Evolutionary conservation across 2,113 vertebrate species (phyloP), one percentile per base, ranked within the genome.

Genomic region (Romanogobio albipinnatus): DNA sequence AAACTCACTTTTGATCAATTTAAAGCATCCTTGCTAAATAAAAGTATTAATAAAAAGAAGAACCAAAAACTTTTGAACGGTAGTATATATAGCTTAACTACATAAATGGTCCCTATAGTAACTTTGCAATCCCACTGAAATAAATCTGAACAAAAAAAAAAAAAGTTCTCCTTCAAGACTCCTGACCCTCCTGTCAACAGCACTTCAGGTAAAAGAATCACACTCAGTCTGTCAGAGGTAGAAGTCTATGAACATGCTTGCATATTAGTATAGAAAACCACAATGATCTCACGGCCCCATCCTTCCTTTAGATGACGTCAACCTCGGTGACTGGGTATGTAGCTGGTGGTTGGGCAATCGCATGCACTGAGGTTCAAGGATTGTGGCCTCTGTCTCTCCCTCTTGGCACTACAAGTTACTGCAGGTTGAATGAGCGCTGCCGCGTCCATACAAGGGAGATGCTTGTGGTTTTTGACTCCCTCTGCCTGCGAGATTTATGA

Each of bases 401-500:
- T 76, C 10, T 26, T 33, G 61, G n/a, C n/a, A 24, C 39, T 19
- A 64, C 22, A 6, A 26, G 64, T 26, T 39, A 58, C n/a, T 79
- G 56, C 56, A 61, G 22, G 39, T 56, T 14, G 51, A 80, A 80
- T 80, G 77, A 64, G 36, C 7, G 11, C 56, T n/a, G 19, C 22
- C 3, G 17, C 29, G 1, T 45, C 14, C 0, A 29, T 14, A 80
- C 5, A 43, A 39, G 33, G 76, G 39, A 79, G 61, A 81, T 49
- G n/a, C 33, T 33, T 73, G 45, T 36, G 9, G 22, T n/a, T 58
- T 77, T 10, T 76, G 22, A 51, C 78, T 15, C 83, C 80, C 29
- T 82, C 76, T 13, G 9, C 15, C 76, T 79, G 61, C 29, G 29
- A 10, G 0, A 51, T 89, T 82, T 93, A 95, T 17, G 94, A 96